Conservation (phyloP, 2,797 vertebrate genomes). For the Gobio occitaniae region DNA sequence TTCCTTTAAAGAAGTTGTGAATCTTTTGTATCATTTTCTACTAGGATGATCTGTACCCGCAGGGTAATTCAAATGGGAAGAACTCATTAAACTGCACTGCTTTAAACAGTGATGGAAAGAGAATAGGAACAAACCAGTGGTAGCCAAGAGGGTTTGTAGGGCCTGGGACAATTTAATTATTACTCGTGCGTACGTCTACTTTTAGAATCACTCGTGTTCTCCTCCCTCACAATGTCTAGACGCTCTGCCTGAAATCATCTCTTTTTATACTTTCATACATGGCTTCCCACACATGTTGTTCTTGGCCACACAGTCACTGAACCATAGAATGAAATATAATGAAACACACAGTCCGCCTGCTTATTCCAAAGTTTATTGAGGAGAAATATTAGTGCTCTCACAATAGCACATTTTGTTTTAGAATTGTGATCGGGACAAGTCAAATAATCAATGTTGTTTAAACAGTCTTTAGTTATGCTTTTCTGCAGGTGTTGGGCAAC, state of each 20-base stretch:
- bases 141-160: constrained; percentile 23
- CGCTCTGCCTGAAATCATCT: constrained; percentile 41
- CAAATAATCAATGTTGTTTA: constrained; percentile 27
- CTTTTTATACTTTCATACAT: constrained; percentile 53
- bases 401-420: constrained; percentile 20
- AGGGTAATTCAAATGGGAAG: constrained; percentile 16
- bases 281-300: constrained; percentile 52
- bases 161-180: constrained; percentile 55
- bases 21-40: not conserved
- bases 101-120: constrained; percentile 37
- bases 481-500: constrained; percentile 15
- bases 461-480: not conserved
- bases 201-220: constrained; percentile 49
- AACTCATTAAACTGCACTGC: constrained; percentile 17
- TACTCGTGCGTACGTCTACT: constrained; percentile 39
- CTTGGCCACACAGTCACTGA: constrained; percentile 33
- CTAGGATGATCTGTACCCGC: not conserved
- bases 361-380: constrained; percentile 8
- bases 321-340: constrained; percentile 27
- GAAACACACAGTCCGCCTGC: constrained; percentile 30
- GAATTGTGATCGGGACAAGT: not conserved
- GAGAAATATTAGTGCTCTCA: constrained; percentile 6
- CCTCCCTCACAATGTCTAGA: constrained; percentile 54
- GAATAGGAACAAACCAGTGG: constrained; percentile 23
- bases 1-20: not conserved